Percentiles rank a stretch among this genome's conserved stretches.
Evolutionary conservation across 2,888 invertebrate genomes (phyloP).

Genomic region (Syrphus vitripennis): DNA sequence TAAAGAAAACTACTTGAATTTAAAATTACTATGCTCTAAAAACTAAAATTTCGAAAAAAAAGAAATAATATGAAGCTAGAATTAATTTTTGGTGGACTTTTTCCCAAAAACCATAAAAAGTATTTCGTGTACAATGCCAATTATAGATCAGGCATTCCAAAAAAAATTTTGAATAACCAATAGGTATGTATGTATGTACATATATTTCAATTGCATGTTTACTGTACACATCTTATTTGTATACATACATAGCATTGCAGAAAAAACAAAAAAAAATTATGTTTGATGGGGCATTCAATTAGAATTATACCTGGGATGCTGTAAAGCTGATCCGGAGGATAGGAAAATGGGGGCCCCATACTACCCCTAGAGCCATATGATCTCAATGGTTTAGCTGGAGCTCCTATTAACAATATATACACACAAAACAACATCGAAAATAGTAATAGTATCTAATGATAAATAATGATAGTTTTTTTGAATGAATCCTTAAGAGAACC

Average conservation of each 20-base stretch:
- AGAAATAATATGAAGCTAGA: neutral
- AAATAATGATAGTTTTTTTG: constrained; percentile 16
- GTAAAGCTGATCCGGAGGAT: constrained; percentile 82
- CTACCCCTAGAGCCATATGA: constrained; percentile 81
- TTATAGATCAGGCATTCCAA: neutral
- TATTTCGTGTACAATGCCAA: constrained; percentile 11
- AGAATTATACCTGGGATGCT: constrained; percentile 81
- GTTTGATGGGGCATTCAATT: constrained; percentile 25
- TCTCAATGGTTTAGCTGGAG: constrained; percentile 81
- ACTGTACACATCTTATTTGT: neutral
- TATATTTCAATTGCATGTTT: too few relatives aligned
- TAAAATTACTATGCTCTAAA: too few relatives aligned
- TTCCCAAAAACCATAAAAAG: neutral
- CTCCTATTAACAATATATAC: constrained; percentile 77
- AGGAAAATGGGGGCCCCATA: constrained; percentile 81
- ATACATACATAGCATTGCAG: neutral
- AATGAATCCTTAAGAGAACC: constrained; percentile 17
- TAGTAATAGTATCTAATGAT: constrained; percentile 59
- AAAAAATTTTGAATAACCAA: neutral
- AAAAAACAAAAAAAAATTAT: neutral
- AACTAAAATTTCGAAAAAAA: neutral
- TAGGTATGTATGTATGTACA: too few relatives aligned
- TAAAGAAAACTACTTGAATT: too few relatives aligned
- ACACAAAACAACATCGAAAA: constrained; percentile 69
- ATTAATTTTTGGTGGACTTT: too few relatives aligned